Evolutionary conservation across 1,140 invertebrate species (phyloP).

Genomic region (Ylistrum balloti): DNA sequence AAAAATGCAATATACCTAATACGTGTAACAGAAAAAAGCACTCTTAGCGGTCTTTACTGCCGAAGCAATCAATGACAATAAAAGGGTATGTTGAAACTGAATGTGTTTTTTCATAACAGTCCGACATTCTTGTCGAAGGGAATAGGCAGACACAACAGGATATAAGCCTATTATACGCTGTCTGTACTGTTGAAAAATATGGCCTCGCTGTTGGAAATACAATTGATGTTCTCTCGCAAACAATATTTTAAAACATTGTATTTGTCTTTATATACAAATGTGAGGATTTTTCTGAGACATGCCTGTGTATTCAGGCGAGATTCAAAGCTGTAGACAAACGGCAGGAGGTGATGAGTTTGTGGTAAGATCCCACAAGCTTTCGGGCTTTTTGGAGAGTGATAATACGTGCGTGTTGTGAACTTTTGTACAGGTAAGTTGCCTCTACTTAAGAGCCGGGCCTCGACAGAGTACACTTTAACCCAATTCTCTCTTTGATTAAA

Average conservation of each 20-base stretch:
- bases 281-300: not conserved
- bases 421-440: not conserved
- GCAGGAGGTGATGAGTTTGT: not conserved
- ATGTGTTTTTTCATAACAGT: too few relatives aligned
- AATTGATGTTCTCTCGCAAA: not conserved
- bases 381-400: not conserved
- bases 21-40: too few relatives aligned
- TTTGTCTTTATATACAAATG: not conserved
- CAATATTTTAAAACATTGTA: not conserved
- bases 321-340: not conserved
- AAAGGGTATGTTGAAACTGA: too few relatives aligned
- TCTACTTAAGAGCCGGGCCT: not conserved
- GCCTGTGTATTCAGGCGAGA: not conserved
- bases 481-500: not conserved
- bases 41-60: too few relatives aligned
- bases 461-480: not conserved
- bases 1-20: too few relatives aligned
- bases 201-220: not conserved
- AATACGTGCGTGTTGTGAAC: not conserved
- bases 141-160: not conserved
- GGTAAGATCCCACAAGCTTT: not conserved
- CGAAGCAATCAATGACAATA: too few relatives aligned
- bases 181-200: not conserved
- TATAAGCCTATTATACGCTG: not conserved
- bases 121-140: not conserved